Percentiles rank a stretch among this genome's conserved stretches.
Evolutionary conservation across 1,140 invertebrate genomes (phyloP).

Genomic region (Limonius californicus): DNA sequence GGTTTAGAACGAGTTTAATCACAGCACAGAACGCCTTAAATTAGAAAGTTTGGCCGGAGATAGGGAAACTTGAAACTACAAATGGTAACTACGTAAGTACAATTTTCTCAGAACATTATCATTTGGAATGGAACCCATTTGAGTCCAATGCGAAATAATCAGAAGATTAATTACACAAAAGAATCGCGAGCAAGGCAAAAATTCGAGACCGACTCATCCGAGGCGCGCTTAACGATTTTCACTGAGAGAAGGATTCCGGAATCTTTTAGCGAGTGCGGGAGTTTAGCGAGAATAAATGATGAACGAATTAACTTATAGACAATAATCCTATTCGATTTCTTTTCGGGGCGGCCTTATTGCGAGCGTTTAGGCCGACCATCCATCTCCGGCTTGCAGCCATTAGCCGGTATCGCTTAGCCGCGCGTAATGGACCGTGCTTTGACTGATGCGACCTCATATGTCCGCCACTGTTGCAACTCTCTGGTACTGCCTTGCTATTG

Average conservation of each 20-base stretch:
- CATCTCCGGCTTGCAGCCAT: conserved; percentile 21
- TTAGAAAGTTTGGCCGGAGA: too few relatives aligned
- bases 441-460: conserved; percentile 17
- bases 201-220: not conserved
- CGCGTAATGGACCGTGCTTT: conserved; percentile 23
- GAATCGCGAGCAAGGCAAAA: not conserved
- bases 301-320: conserved; percentile 14
- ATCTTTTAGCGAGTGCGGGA: not conserved
- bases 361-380: conserved; percentile 12
- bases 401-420: conserved; percentile 16
- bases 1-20: too few relatives aligned
- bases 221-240: not conserved
- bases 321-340: conserved; percentile 15
- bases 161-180: not conserved
- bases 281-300: conserved; percentile 5
- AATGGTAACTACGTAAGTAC: too few relatives aligned
- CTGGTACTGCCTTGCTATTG: not conserved
- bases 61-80: too few relatives aligned
- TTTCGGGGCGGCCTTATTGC: conserved; percentile 7
- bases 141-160: not conserved
- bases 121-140: not conserved
- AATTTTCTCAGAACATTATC: not conserved
- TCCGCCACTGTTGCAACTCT: conserved; percentile 2
- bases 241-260: not conserved
- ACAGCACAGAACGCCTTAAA: too few relatives aligned